phyloP scores from a whole-genome alignment of 2,113 vertebrate genomes.

The Choloepus hoffmanni region DNA sequence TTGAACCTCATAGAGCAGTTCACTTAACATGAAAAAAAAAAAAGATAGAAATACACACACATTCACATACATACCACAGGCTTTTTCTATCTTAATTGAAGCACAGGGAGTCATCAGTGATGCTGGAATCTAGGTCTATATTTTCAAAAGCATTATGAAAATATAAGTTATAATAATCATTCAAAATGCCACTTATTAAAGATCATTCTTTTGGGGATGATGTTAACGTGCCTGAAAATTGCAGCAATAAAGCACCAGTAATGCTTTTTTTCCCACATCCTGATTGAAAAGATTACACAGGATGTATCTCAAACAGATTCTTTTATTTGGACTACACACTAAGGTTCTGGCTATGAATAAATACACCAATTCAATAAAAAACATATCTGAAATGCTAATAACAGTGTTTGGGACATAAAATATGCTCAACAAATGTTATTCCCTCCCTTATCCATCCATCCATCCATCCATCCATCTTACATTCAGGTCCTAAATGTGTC shows the following conservation, averaged over 20 bases:
- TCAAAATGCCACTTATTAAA: neutral
- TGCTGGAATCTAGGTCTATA: neutral
- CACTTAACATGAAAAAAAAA: neutral
- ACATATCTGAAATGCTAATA: neutral
- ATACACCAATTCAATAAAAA: neutral
- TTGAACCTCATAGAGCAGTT: neutral
- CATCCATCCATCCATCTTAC: neutral
- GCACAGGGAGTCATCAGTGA: neutral
- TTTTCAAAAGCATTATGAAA: slow-evolving; percentile 34
- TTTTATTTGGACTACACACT: neutral
- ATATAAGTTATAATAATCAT: neutral
- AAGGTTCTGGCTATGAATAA: neutral
- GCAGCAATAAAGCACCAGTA: neutral
- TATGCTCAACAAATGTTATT: neutral
- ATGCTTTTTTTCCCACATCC: neutral
- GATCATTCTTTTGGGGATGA: neutral
- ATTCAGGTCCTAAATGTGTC: neutral
- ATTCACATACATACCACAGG: neutral
- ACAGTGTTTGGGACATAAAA: neutral
- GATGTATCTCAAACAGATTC: neutral
- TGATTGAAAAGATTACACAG: neutral
- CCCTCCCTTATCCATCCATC: neutral
- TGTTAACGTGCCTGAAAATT: slow-evolving; percentile 6
- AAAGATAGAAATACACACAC: neutral
- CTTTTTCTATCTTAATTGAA: neutral